phyloP scores from a whole-genome alignment of 2,888 invertebrate genomes.

The Cantharis flavilabris region DNA sequence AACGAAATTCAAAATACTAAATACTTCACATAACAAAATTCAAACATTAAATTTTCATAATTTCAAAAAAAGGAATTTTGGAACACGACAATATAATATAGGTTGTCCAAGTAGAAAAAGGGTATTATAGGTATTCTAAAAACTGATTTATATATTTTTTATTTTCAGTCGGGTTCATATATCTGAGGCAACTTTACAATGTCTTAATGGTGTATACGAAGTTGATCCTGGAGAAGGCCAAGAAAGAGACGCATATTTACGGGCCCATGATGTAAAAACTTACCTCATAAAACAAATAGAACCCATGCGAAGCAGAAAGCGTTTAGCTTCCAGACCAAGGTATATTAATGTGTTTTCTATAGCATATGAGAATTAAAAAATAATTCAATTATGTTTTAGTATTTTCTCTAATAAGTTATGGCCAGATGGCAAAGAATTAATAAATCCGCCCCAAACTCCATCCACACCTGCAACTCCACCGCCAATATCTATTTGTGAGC shows the following conservation, averaged over 20 bases:
- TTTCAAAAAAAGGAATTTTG: no score
- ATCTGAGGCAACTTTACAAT: constrained; percentile 85
- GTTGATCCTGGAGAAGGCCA: constrained; percentile 92
- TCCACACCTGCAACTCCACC: constrained; percentile 45
- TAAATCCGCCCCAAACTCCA: constrained; percentile 52
- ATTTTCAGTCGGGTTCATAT: constrained; percentile 83
- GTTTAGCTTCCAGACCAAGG: constrained; percentile 58
- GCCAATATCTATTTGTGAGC: constrained; percentile 44
- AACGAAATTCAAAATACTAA: no score
- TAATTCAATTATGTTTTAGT: constrained; percentile 33
- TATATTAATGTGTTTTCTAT: constrained; percentile 29
- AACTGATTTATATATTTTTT: no score
- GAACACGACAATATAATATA: no score
- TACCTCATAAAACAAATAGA: constrained; percentile 85
- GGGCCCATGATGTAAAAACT: constrained; percentile 84
- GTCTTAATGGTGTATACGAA: constrained; percentile 86
- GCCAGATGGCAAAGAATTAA: constrained; percentile 48
- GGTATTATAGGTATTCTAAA: no score
- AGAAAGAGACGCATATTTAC: constrained; percentile 80
- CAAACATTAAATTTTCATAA: no score
- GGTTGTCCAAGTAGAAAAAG: no score
- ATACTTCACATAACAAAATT: no score
- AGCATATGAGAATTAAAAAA: neutral
- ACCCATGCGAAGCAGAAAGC: constrained; percentile 65
- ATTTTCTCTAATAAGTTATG: constrained; percentile 55